These are phyloP conservation scores for Rhadinocentrus ornatus DNA, from an alignment of 2,797 vertebrate species.

Conservation along the genomic window DNA sequence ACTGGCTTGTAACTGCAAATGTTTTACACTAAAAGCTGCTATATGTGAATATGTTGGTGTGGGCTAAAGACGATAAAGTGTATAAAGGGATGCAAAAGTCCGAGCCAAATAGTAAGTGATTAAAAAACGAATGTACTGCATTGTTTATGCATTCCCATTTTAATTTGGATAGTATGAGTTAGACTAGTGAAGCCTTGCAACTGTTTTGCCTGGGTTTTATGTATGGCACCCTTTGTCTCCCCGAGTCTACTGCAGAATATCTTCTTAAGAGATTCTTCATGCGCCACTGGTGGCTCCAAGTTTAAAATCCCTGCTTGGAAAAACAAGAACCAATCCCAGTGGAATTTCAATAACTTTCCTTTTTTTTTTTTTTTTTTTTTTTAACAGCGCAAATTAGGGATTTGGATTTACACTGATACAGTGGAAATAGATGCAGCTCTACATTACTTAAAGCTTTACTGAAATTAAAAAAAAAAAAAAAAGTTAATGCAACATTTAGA, in stretches of 20 bases:
- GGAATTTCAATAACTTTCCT: conserved; percentile 44
- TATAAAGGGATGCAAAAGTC: background rate
- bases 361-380: conserved; percentile 26
- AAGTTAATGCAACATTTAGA: background rate
- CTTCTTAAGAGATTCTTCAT: conserved; percentile 69
- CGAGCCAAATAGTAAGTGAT: background rate
- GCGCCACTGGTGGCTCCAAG: conserved; percentile 50
- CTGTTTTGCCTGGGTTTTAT: conserved; percentile 32
- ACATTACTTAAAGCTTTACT: background rate
- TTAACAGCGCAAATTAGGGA: conserved; percentile 23
- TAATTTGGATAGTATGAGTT: conserved; percentile 12
- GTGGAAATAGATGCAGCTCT: conserved; percentile 1
- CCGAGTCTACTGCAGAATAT: conserved; percentile 48
- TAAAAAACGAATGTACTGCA: background rate
- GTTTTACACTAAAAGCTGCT: background rate
- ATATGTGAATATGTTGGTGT: background rate
- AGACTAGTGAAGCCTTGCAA: conserved; percentile 14
- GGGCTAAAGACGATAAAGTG: background rate
- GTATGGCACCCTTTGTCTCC: conserved; percentile 21
- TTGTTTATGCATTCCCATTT: background rate
- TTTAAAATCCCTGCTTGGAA: conserved; percentile 53
- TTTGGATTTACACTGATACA: conserved; percentile 42
- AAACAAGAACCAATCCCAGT: conserved; percentile 17
- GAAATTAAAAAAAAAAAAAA: too few species aligned
- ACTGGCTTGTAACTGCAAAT: background rate